phyloP scores from a whole-genome alignment of 2,797 vertebrate genomes.

The Chelonia mydas region DNA sequence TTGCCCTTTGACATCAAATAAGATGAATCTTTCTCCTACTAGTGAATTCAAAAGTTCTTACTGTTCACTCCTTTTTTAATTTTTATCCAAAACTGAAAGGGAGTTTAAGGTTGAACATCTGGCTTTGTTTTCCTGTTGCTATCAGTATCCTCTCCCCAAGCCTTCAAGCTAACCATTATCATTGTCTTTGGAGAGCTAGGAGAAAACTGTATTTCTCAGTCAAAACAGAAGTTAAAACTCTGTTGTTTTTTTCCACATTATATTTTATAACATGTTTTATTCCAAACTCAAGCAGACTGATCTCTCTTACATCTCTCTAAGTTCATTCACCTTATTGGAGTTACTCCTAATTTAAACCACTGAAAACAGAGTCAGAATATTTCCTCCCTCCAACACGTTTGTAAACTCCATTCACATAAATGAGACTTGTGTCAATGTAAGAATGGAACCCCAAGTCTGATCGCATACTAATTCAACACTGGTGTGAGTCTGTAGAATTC shows the following conservation, averaged over 20 bases:
- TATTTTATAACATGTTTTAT: not conserved
- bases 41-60: not conserved
- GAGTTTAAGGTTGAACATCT: not conserved
- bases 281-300: not conserved
- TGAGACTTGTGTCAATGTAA: not conserved
- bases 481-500: not conserved
- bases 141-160: not conserved
- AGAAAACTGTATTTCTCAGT: not conserved
- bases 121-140: not conserved
- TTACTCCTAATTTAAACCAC: not conserved
- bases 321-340: not conserved
- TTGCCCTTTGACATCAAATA: not conserved
- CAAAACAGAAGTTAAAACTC: not conserved
- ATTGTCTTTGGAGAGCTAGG: not conserved
- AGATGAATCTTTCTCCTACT: not conserved
- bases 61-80: not conserved
- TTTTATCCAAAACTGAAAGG: not conserved
- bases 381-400: not conserved
- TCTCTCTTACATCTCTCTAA: not conserved
- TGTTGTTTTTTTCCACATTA: not conserved
- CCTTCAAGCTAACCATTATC: fast-evolving
- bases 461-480: not conserved
- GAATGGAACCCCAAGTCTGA: not conserved
- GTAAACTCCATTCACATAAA: not conserved
- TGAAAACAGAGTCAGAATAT: not conserved